Evolutionary conservation across 2,797 vertebrate species (phyloP).

Genomic region (Artibeus lituratus): DNA sequence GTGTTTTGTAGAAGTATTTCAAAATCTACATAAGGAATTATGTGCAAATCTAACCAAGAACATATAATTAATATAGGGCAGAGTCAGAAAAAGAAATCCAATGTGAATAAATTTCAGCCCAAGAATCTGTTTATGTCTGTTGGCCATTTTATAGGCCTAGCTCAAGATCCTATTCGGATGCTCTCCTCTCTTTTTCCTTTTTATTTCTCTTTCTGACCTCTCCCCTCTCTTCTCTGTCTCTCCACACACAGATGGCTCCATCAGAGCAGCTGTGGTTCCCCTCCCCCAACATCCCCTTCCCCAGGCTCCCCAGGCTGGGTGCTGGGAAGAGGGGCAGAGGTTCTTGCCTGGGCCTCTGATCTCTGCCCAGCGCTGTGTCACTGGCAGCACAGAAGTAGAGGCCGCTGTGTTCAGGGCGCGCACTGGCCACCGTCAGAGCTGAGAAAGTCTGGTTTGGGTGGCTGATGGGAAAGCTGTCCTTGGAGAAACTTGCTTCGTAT

Average conservation of each 20-base stretch:
- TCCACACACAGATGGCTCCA: not conserved
- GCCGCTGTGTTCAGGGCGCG: not conserved
- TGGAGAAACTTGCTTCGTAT: not conserved
- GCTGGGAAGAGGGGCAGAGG: no score
- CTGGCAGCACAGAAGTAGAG: slow-evolving; percentile 51
- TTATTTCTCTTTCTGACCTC: no score
- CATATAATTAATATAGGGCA: not conserved
- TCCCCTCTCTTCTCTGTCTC: not conserved
- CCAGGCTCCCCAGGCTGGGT: fast-evolving
- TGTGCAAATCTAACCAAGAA: not conserved
- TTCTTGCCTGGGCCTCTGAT: slow-evolving; percentile 19
- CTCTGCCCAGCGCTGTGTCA: slow-evolving; percentile 35
- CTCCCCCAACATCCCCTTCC: no score
- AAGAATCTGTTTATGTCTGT: not conserved
- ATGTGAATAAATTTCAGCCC: not conserved
- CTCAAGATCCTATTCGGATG: no score
- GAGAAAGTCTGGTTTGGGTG: not conserved
- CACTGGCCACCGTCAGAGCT: not conserved
- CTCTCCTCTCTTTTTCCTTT: fast-evolving
- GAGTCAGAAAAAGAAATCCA: not conserved
- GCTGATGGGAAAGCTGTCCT: not conserved
- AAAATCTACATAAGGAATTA: not conserved
- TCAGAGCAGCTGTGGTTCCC: slow-evolving; percentile 23
- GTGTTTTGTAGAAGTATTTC: not conserved
- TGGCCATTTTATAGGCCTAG: not conserved